Evolutionary conservation across 2,888 invertebrate genomes (phyloP), one percentile per base, ranked within the genome.

Genomic region (Acrobasis repandana): DNA sequence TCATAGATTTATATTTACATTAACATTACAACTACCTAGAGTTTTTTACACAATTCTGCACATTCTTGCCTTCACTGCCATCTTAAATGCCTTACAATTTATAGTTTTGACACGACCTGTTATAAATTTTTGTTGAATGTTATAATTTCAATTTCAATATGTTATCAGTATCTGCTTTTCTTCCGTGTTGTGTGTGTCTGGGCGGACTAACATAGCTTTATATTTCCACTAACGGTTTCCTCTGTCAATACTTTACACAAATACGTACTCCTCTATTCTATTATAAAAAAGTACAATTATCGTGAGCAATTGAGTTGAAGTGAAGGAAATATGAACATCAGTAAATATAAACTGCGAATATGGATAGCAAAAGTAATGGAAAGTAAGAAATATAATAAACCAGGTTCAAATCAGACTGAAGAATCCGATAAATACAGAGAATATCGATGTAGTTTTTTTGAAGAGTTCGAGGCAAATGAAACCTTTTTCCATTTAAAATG

Each of bases 171-270:
- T 57, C 11, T 28, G 28, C 18, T 11, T 14, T 34, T 48, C 20
- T 62, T 62, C 61, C 62, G 43, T 51, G 33, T 43, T 61, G 14
- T n/a, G 59, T 51, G 61, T 62, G 63, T 63, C 50, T 48, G 68
- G 58, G 66, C 67, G 65, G 65, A 68, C 68, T 81, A 80, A 80
- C 71, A 70, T 76, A 75, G 61, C 61, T 61, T 50, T 80, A 76
- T 73, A 56, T 68, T 72, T 73, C 63, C 73, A 76, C 71, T 80
- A 77, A 80, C 69, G 72, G 43, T 58, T 36, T 20, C 72, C 69
- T 69, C 68, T 69, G 67, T 62, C 63, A 67, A 62, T 65, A 56
- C 56, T 61, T 50, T 33, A 60, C 34, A 61, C 52, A 56, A 58
- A 18, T 59, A 48, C n/a, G n/a, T n/a, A n/a, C n/a, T n/a, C 46